Percentiles rank a stretch among this genome's conserved stretches.
phyloP scores from a whole-genome alignment of 2,113 vertebrate species.

The Circaetus gallicus region DNA sequence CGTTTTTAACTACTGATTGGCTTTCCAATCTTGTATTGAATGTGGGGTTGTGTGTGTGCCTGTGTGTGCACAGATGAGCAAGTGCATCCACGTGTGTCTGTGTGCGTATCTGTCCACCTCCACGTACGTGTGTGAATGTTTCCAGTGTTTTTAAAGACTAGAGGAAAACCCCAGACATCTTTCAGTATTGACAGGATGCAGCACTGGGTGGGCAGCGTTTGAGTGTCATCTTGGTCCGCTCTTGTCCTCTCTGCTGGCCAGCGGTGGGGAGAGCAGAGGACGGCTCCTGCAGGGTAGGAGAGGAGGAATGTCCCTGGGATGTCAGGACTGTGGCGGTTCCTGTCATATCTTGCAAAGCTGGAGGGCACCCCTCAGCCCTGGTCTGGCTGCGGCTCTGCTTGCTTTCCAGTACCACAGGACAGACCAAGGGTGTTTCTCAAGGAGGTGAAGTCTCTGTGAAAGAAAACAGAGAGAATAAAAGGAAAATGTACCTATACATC shows the following conservation, averaged over 20 bases:
- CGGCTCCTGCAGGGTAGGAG: neutral
- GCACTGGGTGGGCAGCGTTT: neutral
- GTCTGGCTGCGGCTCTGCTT: neutral
- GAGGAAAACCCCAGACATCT: neutral
- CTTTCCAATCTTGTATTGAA: neutral
- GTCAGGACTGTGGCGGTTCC: too few species aligned
- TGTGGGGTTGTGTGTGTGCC: neutral
- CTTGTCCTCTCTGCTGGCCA: neutral
- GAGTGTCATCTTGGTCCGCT: neutral
- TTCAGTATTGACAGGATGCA: neutral
- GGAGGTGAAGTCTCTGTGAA: neutral
- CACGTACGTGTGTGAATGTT: rapidly evolving
- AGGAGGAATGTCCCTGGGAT: neutral
- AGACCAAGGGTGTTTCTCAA: neutral
- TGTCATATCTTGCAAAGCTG: neutral
- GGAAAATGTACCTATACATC: neutral
- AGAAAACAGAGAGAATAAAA: neutral
- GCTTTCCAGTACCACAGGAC: neutral
- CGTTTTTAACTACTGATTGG: neutral
- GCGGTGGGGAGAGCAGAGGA: neutral
- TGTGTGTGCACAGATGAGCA: neutral
- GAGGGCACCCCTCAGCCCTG: neutral
- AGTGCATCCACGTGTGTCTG: rapidly evolving
- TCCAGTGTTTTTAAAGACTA: neutral
- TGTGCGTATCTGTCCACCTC: too few species aligned